Evolutionary conservation across 2,888 invertebrate genomes (phyloP), one percentile per base, ranked within the genome.

Genomic region (Drosophila trichaetosa): DNA sequence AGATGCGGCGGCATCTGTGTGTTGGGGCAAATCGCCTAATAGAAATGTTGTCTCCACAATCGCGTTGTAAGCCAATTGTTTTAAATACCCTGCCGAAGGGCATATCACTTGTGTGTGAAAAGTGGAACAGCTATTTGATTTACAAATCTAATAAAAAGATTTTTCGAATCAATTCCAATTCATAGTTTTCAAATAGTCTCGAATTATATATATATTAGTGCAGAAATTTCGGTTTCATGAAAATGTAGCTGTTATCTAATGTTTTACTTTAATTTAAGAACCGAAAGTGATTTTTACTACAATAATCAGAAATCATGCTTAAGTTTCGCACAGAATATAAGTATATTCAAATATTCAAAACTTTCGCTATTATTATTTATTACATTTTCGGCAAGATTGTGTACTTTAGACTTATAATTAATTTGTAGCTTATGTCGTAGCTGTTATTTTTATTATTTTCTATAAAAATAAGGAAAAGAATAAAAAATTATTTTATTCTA

Each of bases 21-120:
- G 57, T 24, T 42, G 29, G 51, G 36, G 73, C 76, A 67, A 76
- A 76, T 76, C 24, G 52, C 49, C 74, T 74, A 77, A 77, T 74
- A 74, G 79, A 76, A 79, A 65, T 66, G 76, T 79, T 69, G 29
- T 52, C 40, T 51, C 46, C 59, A 60, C 48, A 51, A 53, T 18
- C 13, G 36, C 21, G 6, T 40, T 53, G 34, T 49, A 46, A 64
- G 67, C 68, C 68, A 75, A 72, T 79, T 65, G 56, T 16, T 56
- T 58, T 27, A 51, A 36, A 52, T 52, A 62, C 61, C 38, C 63
- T 51, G 40, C 46, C 38, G 6, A 13, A n/a, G 36, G 18, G 52
- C 8, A 36, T 66, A 64, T 48, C 24, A n/a, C 1, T 29, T 36
- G n/a, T 24, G 16, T 24, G 1, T 24, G 24, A 10, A 10, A 11